Conservation (phyloP, 2,113 vertebrate genomes). For the Lipophrys pholis region DNA sequence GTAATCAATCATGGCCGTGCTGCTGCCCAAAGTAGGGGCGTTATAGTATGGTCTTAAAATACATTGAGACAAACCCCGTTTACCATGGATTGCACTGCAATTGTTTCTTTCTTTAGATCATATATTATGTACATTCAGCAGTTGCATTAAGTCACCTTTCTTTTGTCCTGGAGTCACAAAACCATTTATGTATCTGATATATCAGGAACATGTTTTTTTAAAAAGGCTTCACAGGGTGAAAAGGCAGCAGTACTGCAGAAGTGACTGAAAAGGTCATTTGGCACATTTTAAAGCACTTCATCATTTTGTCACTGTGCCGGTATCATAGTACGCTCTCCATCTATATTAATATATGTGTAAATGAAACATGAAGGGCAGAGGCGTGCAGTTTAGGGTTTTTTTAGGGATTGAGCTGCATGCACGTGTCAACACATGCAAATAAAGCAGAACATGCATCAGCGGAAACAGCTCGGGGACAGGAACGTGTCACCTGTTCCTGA, state of each 20-base stretch:
- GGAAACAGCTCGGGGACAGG: neutral
- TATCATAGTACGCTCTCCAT: slow-evolving; percentile 1
- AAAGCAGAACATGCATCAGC: slow-evolving; percentile 2
- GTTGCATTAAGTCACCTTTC: too few species aligned
- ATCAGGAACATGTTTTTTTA: too few species aligned
- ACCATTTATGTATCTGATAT: too few species aligned
- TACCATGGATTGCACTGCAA: too few species aligned
- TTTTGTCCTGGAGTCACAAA: too few species aligned
- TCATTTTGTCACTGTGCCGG: slow-evolving; percentile 34
- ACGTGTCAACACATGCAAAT: neutral
- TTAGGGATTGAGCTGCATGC: neutral
- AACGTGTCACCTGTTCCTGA: neutral
- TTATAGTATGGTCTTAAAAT: too few species aligned
- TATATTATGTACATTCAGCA: too few species aligned
- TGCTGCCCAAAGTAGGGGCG: too few species aligned
- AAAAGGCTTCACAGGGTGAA: neutral
- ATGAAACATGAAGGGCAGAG: slow-evolving; percentile 39
- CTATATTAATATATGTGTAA: slow-evolving; percentile 22
- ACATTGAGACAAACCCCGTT: too few species aligned
- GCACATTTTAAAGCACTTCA: slow-evolving; percentile 21
- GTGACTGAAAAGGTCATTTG: slow-evolving; percentile 33
- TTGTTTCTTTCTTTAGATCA: too few species aligned
- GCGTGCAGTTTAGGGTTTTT: neutral
- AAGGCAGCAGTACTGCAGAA: neutral
- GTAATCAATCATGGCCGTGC: too few species aligned